A percentile compares a stretch with the other conserved stretches of the same genome.
Conservation (phyloP, 2,797 vertebrate species). For the Sebastes goodei region DNA sequence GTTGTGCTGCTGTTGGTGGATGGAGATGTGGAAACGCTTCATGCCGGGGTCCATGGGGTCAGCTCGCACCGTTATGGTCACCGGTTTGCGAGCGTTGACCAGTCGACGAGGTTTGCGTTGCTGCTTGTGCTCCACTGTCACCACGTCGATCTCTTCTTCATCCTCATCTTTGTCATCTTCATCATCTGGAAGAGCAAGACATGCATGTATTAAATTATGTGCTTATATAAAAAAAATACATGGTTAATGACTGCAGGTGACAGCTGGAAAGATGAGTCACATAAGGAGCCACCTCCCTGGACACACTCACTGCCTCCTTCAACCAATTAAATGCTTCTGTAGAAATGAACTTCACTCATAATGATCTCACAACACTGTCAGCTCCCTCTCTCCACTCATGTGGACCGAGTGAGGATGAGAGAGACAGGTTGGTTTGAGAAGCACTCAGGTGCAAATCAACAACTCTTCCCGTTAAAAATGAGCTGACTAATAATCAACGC, state of each 20-base stretch:
- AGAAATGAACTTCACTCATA: slow-evolving; percentile 13
- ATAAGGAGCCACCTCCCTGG: background rate
- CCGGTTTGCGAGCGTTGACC: slow-evolving; percentile 85
- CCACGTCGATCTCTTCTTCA: slow-evolving; percentile 92
- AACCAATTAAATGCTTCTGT: slow-evolving; percentile 14
- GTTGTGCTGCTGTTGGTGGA: slow-evolving; percentile 95
- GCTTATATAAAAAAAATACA: background rate
- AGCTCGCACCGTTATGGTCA: slow-evolving; percentile 89
- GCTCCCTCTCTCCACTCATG: slow-evolving; percentile 31
- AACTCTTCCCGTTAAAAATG: slow-evolving; percentile 31
- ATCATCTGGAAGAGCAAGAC: slow-evolving; percentile 61
- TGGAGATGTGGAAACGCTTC: slow-evolving; percentile 93
- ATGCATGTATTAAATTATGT: background rate
- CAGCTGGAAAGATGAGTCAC: background rate
- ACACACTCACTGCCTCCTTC: background rate
- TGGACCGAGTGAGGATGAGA: background rate
- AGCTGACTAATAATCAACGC: background rate
- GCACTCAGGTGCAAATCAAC: slow-evolving; percentile 27
- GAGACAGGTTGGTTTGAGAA: background rate
- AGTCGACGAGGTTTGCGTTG: slow-evolving; percentile 83
- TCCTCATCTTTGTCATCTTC: slow-evolving; percentile 77
- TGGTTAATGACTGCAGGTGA: background rate
- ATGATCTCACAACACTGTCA: slow-evolving; percentile 1
- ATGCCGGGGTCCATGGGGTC: slow-evolving; percentile 90
- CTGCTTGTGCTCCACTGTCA: slow-evolving; percentile 91